Base-by-base conservation (phyloP, 2,113 vertebrate genomes). In the Melanerpes aurifrons region DNA sequence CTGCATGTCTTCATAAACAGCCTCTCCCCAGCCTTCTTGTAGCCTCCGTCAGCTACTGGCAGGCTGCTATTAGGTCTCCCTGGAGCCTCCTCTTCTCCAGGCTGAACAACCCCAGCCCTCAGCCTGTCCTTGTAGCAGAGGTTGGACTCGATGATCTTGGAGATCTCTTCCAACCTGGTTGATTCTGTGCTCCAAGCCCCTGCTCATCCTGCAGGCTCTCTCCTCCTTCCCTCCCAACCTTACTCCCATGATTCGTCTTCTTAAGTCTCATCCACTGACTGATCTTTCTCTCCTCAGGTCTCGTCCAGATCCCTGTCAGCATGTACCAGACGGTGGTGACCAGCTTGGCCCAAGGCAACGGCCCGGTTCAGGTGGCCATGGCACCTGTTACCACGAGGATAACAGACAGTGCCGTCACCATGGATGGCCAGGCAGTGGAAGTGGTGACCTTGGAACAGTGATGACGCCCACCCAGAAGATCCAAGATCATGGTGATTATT, bases 291-390 rank as follows among this genome's bases (percentile, higher is more conserved):
- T 80, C 95, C 29, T 0, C 97, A 99, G 99, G 99, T 70, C 97
- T 99, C 47, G 99, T 99, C 95, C 99, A 99, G 98, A 99, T 99
- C 90, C 99, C 99, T 0, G 99, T 99, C 87, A 99, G 99, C 97
- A 99, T 99, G 99, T 99, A 99, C 97, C 99, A 99, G 98, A 99
- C 99, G 0, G 99, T 99, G 85, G 99, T 99, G 76, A 99, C 99
- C 97, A 99, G 99, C 98, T 98, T 99, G 43, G 98, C 99, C 32
- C 99, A 99, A 61, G 99, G 99, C 58, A 99, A 98, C n/a, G 98
- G 99, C 57, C 99, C 99, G 0, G 98, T 99, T 70, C 99, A 99
- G 97, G 99, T 99, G 29, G 99, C 99, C 24, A 99, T 99, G 99
- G 99, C 99, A 1, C 99, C 99, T 4, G 98, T 99, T 12, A 94